These are phyloP conservation scores for Zaprionus capensis DNA, from an alignment of 1,140 invertebrate genomes.

Conservation along the genomic window DNA sequence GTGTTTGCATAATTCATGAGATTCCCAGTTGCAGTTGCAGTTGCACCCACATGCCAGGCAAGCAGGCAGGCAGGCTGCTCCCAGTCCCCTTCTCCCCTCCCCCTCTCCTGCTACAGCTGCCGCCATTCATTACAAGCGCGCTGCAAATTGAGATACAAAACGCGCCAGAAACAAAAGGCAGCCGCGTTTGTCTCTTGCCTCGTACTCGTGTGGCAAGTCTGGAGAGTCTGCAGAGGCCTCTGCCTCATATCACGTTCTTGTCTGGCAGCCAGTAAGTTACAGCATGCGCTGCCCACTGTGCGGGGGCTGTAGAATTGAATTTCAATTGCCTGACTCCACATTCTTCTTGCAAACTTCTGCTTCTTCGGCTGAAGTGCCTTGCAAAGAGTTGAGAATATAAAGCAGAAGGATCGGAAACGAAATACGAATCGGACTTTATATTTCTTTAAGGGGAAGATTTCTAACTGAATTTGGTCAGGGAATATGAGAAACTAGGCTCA, in stretches of 20 bases:
- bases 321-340: constrained; percentile 49
- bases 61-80: not conserved
- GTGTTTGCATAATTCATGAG: constrained; percentile 61
- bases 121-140: constrained; percentile 53
- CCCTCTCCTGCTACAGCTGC: constrained; percentile 11
- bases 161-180: constrained; percentile 12
- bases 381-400: not conserved
- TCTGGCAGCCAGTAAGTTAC: constrained; percentile 26
- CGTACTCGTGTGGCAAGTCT: no score
- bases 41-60: constrained; percentile 44
- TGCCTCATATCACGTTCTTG: constrained; percentile 18
- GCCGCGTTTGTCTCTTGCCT: not conserved
- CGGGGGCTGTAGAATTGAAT: constrained; percentile 50
- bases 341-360: not conserved
- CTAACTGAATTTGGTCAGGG: no score
- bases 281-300: constrained; percentile 13
- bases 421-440: not conserved
- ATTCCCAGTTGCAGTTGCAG: constrained; percentile 29
- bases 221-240: not conserved
- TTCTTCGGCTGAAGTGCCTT: not conserved
- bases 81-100: not conserved
- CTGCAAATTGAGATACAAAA: constrained; percentile 59
- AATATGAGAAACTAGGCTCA: no score
- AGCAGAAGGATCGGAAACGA: not conserved
- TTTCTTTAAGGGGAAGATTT: not conserved